Evolutionary conservation across 2,113 vertebrate genomes (phyloP).

Genomic region (Mus spicilegus): DNA sequence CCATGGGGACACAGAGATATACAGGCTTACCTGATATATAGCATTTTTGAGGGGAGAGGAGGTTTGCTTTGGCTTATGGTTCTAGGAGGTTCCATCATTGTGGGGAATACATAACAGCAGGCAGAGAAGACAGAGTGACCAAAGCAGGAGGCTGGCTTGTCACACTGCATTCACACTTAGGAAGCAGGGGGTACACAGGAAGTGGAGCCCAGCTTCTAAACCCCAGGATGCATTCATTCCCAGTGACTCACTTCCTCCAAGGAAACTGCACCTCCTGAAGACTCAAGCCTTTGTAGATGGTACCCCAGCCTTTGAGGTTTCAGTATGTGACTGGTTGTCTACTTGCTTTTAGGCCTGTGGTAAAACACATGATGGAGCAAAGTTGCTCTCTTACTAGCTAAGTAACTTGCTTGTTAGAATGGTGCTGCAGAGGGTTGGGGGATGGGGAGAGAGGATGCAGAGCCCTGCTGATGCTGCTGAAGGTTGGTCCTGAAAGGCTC

Average conservation of each 20-base stretch:
- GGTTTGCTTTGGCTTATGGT: neutral
- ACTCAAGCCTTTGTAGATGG: neutral
- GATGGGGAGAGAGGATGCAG: neutral
- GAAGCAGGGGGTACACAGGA: neutral
- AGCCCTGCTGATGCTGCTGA: neutral
- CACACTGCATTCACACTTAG: neutral
- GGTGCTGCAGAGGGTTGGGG: neutral
- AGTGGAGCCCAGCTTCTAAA: neutral
- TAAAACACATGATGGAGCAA: neutral
- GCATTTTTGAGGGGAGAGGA: neutral
- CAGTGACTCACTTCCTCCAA: neutral
- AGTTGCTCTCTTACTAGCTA: neutral
- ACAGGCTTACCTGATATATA: neutral
- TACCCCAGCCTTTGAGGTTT: neutral
- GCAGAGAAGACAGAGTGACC: neutral
- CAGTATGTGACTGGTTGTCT: neutral
- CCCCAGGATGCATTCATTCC: neutral
- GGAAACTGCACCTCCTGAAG: neutral
- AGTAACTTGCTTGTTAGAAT: neutral
- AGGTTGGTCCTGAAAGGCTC: neutral
- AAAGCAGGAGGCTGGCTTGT: too few relatives aligned
- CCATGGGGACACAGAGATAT: neutral
- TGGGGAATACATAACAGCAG: neutral
- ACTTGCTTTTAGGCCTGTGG: neutral
- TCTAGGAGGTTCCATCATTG: neutral